Base-by-base conservation (phyloP, 2,888 invertebrate genomes). In the Erebia epiphron region DNA sequence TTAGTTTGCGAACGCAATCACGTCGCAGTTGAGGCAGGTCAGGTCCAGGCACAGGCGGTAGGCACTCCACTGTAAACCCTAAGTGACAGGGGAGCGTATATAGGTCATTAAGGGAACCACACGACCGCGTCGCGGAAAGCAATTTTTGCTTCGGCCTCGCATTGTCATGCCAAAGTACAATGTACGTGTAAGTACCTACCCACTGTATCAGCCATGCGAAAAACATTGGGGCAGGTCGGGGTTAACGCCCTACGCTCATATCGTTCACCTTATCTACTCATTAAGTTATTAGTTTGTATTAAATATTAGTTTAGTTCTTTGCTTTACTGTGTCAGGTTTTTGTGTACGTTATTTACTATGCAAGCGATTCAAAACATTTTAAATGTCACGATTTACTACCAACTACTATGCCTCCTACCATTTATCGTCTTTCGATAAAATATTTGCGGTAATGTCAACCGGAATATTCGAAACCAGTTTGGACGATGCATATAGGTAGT, bases 171-270 rank as follows among this genome's bases (percentile, higher is more conserved):
- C 77, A 76, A 49, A 75, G 79, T 69, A 68, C 79, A 78, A 79
- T 79, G 79, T 79, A 80, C 75, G 73, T 76, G 78, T 75, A 78
- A 77, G 77, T 78, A 77, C 79, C 76, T 78, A 77, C 79, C 76
- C 78, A 77, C 79, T 80, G 85, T 86, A 86, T 85, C 86, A 83
- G 75, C 76, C 73, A 76, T 80, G 83, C 78, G 79, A 83, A 85
- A 80, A 76, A 80, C 79, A 84, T 91, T 91, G 89, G 77, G 89
- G 89, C 84, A 91, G 92, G 92, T 92, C 90, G 80, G 82, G 87
- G 89, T 90, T 83, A 85, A 82, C 84, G 86, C 81, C 82, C 86
- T 84, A 82, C 79, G 76, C 79, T 75, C 61, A 65, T 80, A 83
- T 83, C 83, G 78, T 85, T 83, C 69, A 72, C 68, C 70, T 78